Evolutionary conservation across 2,888 invertebrate genomes (phyloP).

Genomic region (Leptinotarsa tumamoca): DNA sequence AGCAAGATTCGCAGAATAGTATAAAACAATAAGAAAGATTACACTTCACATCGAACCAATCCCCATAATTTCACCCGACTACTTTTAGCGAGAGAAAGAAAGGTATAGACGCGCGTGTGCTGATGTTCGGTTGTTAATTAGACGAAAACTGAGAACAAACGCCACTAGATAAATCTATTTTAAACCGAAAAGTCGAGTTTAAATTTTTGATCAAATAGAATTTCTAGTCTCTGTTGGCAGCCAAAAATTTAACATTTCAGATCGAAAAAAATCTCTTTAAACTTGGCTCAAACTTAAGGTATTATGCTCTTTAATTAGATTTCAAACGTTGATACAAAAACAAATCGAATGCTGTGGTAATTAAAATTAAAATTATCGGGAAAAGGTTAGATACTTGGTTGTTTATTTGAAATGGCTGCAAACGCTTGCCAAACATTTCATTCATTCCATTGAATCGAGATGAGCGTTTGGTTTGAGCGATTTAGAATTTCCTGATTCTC

Average conservation of each 20-base stretch:
- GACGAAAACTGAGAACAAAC: conserved; percentile 42
- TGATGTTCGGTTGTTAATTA: conserved; percentile 41
- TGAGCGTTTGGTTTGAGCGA: conserved; percentile 14
- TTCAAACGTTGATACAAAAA: conserved; percentile 50
- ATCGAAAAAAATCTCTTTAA: conserved; percentile 59
- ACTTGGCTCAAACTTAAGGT: conserved; percentile 53
- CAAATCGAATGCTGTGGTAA: conserved; percentile 44
- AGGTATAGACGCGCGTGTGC: conserved; percentile 26
- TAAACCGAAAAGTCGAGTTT: conserved; percentile 57
- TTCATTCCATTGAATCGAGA: conserved; percentile 18
- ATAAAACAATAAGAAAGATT: neutral
- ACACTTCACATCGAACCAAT: neutral
- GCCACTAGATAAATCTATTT: conserved; percentile 57
- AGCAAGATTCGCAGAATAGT: too few relatives aligned
- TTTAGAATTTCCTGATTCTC: conserved; percentile 18
- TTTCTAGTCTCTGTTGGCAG: conserved; percentile 55
- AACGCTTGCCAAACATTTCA: conserved; percentile 24
- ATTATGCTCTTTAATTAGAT: conserved; percentile 56
- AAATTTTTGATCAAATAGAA: conserved; percentile 64
- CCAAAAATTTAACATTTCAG: conserved; percentile 68
- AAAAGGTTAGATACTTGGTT: conserved; percentile 43
- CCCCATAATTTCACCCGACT: neutral
- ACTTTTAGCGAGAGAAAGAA: conserved; percentile 23
- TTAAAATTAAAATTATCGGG: conserved; percentile 47
- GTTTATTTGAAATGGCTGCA: conserved; percentile 28